Base-by-base conservation (phyloP, 1,140 invertebrate species). In the Papilio polytes region DNA sequence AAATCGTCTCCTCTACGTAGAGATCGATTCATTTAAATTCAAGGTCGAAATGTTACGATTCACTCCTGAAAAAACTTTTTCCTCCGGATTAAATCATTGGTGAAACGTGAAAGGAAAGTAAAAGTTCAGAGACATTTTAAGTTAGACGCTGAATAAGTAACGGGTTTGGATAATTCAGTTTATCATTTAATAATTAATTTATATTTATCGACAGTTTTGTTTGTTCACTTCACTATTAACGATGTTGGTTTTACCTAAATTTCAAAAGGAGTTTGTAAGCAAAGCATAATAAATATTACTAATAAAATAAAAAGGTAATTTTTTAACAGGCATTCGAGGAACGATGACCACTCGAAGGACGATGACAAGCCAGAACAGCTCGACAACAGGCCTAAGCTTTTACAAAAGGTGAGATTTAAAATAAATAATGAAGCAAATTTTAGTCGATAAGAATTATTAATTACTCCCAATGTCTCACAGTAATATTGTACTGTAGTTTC, bases 311-410 rank as follows among this genome's bases (percentile, higher is more conserved):
- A 18, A 18, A 53, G 2, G 15, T 53, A 81, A 80, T 82, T 22
- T 83, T 86, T 56, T 78, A 91, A 90, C 74, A 86, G 85, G 84
- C 72, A 84, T 56, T 84, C 86, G 31, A 91, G 85, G 83, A 90
- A 89, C 77, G 87, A 92, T 83, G 89, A 90, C 82, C 31, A 85
- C 31, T 20, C 74, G 0, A 85, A 91, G 85, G 86, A 89, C 0
- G 86, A 90, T 73, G 86, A 85, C 53, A 91, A 91, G 82, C 80
- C 84, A 2, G 92, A 91, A 74, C 88, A 89, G 72, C 89, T 94
- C 8, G 93, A 94, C 83, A 94, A 94, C 84, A 85, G 93, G 73
- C 92, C 92, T 0, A 94, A 92, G 84, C 88, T 94, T 76, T 83
- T 94, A 83, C 92, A 94, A 89, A 94, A 84, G 93, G 93, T 94